Percentiles rank a stretch among this genome's conserved stretches.
These are phyloP conservation scores for Neoniphon sammara DNA, from an alignment of 2,797 vertebrate genomes.

Conservation along the genomic window DNA sequence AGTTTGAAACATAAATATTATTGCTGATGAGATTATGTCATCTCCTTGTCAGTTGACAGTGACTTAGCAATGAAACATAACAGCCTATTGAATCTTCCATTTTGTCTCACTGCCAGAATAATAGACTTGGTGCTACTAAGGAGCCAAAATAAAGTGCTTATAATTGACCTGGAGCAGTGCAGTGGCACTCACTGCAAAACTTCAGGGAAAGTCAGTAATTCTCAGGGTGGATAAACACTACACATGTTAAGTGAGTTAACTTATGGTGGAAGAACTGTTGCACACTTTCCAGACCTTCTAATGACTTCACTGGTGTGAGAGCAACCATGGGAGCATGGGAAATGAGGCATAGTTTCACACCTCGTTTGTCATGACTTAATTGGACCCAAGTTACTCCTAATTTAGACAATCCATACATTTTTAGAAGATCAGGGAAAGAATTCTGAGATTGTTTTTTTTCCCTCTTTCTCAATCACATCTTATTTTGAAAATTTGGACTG, in stretches of 20 bases:
- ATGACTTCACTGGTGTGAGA: constrained; percentile 60
- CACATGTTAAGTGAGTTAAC: constrained; percentile 31
- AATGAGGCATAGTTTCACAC: constrained; percentile 5
- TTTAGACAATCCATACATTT: background rate
- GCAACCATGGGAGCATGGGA: constrained; percentile 21
- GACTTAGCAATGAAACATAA: constrained; percentile 1
- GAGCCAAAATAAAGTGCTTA: constrained; percentile 30
- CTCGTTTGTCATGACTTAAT: constrained; percentile 3
- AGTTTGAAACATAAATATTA: constrained; percentile 22
- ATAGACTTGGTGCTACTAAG: constrained; percentile 29
- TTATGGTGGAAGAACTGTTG: constrained; percentile 5
- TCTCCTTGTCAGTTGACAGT: constrained; percentile 25
- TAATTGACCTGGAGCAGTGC: constrained; percentile 20
- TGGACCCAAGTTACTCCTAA: background rate
- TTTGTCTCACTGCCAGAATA: constrained; percentile 1
- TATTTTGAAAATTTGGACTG: constrained; percentile 21
- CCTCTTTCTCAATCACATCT: background rate
- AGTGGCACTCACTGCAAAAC: constrained; percentile 18
- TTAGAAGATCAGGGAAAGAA: background rate
- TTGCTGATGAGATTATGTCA: constrained; percentile 26
- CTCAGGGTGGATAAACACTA: constrained; percentile 18
- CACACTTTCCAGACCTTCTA: constrained; percentile 1
- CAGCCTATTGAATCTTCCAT: constrained; percentile 3
- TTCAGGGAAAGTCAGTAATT: constrained; percentile 26
- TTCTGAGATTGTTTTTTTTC: too few relatives aligned